Evolutionary conservation across 2,888 invertebrate genomes (phyloP), one percentile per base, ranked within the genome.

Genomic region (Chloromyia formosa): DNA sequence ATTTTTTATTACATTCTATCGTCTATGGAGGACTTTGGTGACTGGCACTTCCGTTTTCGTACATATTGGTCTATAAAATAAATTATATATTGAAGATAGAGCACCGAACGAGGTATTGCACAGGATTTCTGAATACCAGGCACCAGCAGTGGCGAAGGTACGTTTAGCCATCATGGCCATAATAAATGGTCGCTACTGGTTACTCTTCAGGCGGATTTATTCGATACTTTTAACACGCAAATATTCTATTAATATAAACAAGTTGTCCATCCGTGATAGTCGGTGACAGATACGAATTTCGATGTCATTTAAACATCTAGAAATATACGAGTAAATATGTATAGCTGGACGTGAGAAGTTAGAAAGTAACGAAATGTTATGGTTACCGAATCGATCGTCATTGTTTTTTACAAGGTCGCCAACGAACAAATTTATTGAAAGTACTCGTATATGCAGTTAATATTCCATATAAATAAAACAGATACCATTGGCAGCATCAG

Each of bases 21-120:
- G 72, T 42, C 72, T 66, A 56, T 74, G 74, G 66, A 74, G 45
- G 45, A 56, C 66, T 20, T 40, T 74, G 74, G 74, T 74, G 74
- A 74, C 74, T 74, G 74, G 74, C 66, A 74, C 74, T 74, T 66
- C 66, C 66, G 66, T 16, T 66, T 66, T 20, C 18, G 45, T 49
- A 66, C 20, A n/a, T 18, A 22, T 22, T 66, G 74, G 74, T 74
- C 74, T 74, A 74, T 74, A 74, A 74, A 74, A 74, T 74, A 74
- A 74, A 74, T 74, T 74, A 74, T 66, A 42, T 74, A 74, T 74
- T 74, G 64, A 49, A 64, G 53, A 22, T 40, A 20, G 20, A 23
- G 53, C 56, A 18, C 16, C n/a, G n/a, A 40, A 18, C 7, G 14
- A 22, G 22, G 45, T 18, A 20, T 7, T n/a, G 1, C 40, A 58